Conservation (phyloP, 2,113 vertebrate species). For the Pampusana beccarii region DNA sequence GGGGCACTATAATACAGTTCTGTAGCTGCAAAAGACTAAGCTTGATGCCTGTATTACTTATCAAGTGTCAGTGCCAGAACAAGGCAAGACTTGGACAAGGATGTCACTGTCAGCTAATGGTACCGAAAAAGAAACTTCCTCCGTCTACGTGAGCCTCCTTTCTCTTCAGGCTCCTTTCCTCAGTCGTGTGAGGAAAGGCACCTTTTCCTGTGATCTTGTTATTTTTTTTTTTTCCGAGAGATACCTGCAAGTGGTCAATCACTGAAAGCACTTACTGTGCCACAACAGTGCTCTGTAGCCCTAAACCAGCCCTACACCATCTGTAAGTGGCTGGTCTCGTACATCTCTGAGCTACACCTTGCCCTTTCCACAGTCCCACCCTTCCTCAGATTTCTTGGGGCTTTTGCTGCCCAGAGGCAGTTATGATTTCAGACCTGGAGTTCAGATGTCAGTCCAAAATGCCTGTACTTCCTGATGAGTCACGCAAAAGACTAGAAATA, state of each 20-base stretch:
- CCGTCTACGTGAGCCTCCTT: not conserved
- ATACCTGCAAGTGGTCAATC: not conserved
- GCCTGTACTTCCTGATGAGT: not conserved
- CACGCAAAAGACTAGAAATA: not conserved
- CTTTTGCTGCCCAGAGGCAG: not conserved
- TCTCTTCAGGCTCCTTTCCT: not conserved
- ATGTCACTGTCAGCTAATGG: not conserved
- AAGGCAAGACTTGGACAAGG: not conserved
- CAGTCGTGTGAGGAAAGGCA: not conserved
- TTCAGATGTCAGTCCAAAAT: not conserved
- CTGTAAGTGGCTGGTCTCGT: not conserved
- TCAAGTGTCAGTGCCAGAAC: not conserved
- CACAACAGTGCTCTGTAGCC: not conserved
- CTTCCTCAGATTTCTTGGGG: not conserved
- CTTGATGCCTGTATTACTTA: accelerated
- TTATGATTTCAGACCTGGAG: not conserved
- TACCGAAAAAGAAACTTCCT: not conserved
- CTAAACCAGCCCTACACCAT: not conserved
- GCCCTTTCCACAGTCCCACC: not conserved
- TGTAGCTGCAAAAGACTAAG: not conserved
- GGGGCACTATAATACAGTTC: not conserved
- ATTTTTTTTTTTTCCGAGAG: not conserved
- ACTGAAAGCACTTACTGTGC: not conserved
- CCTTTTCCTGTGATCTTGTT: not conserved
- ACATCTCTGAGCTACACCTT: not conserved